phyloP scores from a whole-genome alignment of 2,113 vertebrate genomes.

The Catharus fuscescens region DNA sequence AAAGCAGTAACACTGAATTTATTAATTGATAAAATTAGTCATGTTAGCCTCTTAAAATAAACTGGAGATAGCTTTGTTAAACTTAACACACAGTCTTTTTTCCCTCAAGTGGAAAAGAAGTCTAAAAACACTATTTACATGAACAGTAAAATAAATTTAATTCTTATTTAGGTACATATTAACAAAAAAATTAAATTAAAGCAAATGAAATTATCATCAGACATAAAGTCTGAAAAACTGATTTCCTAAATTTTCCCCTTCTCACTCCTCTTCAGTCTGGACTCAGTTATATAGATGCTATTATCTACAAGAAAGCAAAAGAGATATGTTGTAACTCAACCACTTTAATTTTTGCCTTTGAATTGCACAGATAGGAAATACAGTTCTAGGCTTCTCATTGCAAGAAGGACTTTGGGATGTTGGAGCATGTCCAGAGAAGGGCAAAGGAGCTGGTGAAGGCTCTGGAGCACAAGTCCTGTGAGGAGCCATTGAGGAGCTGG shows the following conservation, averaged over 20 bases:
- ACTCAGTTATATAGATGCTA: neutral
- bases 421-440: neutral
- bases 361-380: neutral
- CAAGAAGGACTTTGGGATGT: neutral
- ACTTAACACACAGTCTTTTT: neutral
- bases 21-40: neutral
- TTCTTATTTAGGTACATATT: neutral
- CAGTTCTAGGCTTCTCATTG: neutral
- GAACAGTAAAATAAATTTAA: neutral
- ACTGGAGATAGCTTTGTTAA: neutral
- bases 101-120: neutral
- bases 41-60: neutral
- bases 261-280: neutral
- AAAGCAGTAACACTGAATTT: neutral
- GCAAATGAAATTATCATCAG: rapidly evolving
- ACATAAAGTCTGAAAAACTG: neutral
- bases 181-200: neutral
- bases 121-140: neutral
- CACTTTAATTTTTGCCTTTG: neutral
- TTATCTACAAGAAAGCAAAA: neutral
- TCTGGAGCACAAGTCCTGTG: neutral
- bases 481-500: neutral
- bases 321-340: neutral
- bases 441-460: neutral
- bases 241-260: neutral